Base-by-base conservation (phyloP, 64 coral and sea anemone genomes). In the Cladopsammia gracilis region DNA sequence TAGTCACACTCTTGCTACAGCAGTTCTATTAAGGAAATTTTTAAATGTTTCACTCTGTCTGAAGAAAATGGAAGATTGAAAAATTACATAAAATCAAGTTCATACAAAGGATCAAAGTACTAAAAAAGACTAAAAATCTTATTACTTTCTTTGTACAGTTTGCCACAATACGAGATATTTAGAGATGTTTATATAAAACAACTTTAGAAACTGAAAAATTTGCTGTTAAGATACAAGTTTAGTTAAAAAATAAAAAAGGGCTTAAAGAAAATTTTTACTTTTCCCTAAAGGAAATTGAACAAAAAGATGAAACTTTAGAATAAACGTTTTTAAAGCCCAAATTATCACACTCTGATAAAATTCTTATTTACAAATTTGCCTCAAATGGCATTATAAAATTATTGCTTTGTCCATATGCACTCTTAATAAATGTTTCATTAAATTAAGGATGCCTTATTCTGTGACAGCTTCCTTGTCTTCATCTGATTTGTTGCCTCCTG, bases 391-490 rank as follows among this genome's bases (percentile, higher is more conserved):
- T 83, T 73, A 50, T 79, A 81, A 61, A 93, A 70, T 65, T 65
- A 77, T 23, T 75, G 70, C 60, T 45, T 77, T 53, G 52, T 73
- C 24, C 60, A 73, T 58, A 89, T 59, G 53, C 92, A 89, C 65
- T 68, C 60, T 79, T 79, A 62, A 62, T 71, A 89, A 44, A n/a
- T 75, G 26, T 19, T 51, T 48, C 13, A 10, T 82, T 46, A 23
- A 77, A 69, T 90, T 66, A 49, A 61, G 25, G 20, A 25, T 67
- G 18, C 11, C 62, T 89, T 45, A 76, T 79, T 95, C 93, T 59
- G 71, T 51, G 46, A 83, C 71, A n/a, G 81, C 60, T 16, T 77
- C 93, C 54, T 83, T 89, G n/a, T 95, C 93, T 58, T 90, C 70
- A 51, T 85, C 73, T 48, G 58, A 22, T 78, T 76, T 25, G 66